Percentiles rank a stretch among this genome's conserved stretches.
Evolutionary conservation across 1,140 invertebrate genomes (phyloP).

Genomic region (Drosophila orena): DNA sequence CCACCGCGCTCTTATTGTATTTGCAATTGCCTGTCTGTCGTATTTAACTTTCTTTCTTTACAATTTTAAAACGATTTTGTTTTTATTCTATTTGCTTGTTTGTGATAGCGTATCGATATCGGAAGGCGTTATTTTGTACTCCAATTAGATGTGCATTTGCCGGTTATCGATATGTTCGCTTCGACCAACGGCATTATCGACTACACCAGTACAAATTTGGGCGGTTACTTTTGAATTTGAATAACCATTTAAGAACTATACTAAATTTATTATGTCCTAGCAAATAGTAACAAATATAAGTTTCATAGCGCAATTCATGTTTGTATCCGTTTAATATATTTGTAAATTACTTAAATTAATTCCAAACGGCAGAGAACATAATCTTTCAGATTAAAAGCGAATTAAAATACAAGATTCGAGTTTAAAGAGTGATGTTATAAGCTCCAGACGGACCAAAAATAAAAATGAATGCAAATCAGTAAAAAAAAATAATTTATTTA

Average conservation of each 20-base stretch:
- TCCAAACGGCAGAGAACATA: too few species aligned
- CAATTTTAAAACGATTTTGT: neutral
- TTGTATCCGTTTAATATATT: too few species aligned
- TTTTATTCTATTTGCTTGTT: neutral
- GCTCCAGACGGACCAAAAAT: too few species aligned
- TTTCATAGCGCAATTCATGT: too few species aligned
- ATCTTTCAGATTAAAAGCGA: too few species aligned
- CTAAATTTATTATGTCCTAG: too few species aligned
- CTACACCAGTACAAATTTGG: neutral
- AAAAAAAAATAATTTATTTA: too few species aligned
- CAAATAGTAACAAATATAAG: too few species aligned
- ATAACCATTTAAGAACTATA: neutral
- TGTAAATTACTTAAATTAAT: too few species aligned
- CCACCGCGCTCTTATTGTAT: neutral
- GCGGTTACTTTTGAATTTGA: neutral
- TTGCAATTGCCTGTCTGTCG: neutral
- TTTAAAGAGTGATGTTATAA: too few species aligned
- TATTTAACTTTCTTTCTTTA: neutral
- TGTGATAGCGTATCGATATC: neutral
- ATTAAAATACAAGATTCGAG: too few species aligned
- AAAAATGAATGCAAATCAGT: too few species aligned
- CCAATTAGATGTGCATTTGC: conserved; percentile 6
- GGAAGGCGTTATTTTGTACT: conserved; percentile 3
- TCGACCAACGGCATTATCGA: neutral
- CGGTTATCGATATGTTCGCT: conserved; percentile 3